Conservation (phyloP, 2,888 invertebrate genomes). For the Meta bourneti region DNA sequence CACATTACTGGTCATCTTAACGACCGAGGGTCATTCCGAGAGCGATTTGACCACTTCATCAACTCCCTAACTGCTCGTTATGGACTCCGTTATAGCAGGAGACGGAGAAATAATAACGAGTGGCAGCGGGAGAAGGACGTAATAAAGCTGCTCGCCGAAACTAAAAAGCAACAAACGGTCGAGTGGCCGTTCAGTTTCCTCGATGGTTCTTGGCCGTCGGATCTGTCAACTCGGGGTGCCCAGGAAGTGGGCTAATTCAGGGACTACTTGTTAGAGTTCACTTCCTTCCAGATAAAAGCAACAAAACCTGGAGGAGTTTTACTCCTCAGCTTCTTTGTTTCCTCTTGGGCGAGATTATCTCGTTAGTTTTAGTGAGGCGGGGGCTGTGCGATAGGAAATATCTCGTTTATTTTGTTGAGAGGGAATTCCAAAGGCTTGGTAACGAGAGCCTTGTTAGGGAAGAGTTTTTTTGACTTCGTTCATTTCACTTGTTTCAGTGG, state of each 20-base stretch:
- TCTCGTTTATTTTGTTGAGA: neutral
- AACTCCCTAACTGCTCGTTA: slow-evolving; percentile 42
- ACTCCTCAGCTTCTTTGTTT: neutral
- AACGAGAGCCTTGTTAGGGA: neutral
- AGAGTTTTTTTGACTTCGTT: neutral
- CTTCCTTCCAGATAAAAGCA: too few relatives aligned
- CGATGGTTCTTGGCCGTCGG: neutral
- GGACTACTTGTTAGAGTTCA: slow-evolving; percentile 27
- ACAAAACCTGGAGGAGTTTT: too few relatives aligned
- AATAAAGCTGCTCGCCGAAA: neutral
- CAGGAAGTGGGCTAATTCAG: slow-evolving; percentile 14
- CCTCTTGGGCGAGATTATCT: neutral
- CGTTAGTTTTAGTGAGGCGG: neutral
- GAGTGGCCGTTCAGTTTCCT: neutral
- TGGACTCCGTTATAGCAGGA: neutral
- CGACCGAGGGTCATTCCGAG: slow-evolving; percentile 17
- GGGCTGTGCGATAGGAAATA: neutral
- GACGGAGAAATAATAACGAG: neutral
- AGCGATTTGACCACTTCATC: slow-evolving; percentile 49
- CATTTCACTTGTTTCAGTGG: neutral
- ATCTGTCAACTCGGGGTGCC: neutral
- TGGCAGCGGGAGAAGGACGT: neutral
- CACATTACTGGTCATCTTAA: slow-evolving; percentile 36
- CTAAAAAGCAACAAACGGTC: neutral
- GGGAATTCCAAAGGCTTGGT: neutral